A percentile compares a stretch with the other conserved stretches of the same genome.
These are phyloP conservation scores for Hypothenemus hampei DNA, from an alignment of 1,140 invertebrate species.

Conservation along the genomic window DNA sequence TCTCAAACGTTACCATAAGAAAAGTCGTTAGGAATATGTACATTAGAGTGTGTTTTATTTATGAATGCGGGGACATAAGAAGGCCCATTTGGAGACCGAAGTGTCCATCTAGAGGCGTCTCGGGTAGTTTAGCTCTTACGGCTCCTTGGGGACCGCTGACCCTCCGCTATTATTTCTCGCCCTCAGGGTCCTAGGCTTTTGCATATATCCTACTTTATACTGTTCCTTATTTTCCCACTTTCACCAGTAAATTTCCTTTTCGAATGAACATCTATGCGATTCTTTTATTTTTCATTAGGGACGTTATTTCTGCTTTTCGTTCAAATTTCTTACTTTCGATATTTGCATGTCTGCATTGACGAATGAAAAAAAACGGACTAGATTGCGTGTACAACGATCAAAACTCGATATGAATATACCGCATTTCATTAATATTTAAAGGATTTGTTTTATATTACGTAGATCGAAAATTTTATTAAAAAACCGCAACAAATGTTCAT, in stretches of 20 bases:
- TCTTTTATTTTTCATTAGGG: constrained; percentile 5
- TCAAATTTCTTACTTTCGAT: constrained; percentile 2
- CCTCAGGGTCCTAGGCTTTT: constrained; percentile 40
- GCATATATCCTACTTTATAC: constrained; percentile 43
- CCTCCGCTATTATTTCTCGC: constrained; percentile 48
- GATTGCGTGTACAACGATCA: constrained; percentile 4
- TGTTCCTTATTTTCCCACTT: constrained; percentile 27
- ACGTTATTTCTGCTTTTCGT: background rate
- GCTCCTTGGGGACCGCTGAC: constrained; percentile 45
- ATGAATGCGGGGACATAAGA: constrained; percentile 38
- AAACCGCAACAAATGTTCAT: constrained; percentile 8
- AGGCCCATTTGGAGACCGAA: constrained; percentile 37
- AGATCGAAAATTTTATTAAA: background rate
- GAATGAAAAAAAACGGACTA: constrained; percentile 8
- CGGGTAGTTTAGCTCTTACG: constrained; percentile 46
- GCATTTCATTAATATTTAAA: constrained; percentile 15
- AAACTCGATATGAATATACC: constrained; percentile 11
- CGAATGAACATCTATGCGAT: constrained; percentile 6
- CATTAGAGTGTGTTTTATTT: constrained; percentile 35
- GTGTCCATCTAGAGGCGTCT: constrained; percentile 40
- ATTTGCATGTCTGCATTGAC: constrained; percentile 17
- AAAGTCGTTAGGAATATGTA: constrained; percentile 21
- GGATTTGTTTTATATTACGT: constrained; percentile 2
- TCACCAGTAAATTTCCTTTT: constrained; percentile 31
- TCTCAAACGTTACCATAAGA: background rate